Evolutionary conservation across 2,888 invertebrate genomes (phyloP).

Genomic region (Crocallis elinguaria): DNA sequence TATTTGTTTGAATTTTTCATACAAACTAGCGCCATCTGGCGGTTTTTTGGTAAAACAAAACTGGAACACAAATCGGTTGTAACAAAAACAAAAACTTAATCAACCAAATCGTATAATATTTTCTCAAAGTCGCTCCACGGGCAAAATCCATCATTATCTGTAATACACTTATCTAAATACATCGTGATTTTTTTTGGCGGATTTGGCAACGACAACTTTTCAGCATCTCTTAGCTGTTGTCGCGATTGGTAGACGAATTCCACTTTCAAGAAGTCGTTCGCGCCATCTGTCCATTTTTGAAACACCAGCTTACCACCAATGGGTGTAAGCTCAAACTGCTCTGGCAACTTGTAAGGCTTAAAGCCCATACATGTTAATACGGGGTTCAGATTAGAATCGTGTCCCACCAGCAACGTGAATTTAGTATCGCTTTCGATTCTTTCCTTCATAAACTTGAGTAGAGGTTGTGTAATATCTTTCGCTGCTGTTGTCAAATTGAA

Average conservation of each 20-base stretch:
- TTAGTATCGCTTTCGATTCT: conserved; percentile 45
- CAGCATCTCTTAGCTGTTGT: conserved; percentile 55
- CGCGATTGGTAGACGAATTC: conserved; percentile 62
- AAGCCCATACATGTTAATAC: conserved; percentile 55
- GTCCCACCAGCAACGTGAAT: conserved; percentile 61
- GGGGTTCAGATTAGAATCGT: conserved; percentile 66
- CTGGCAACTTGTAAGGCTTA: conserved; percentile 50
- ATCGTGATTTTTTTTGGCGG: conserved; percentile 55
- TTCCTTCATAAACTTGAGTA: conserved; percentile 56
- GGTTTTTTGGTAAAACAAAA: too few relatives aligned
- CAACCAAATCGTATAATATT: conserved; percentile 30
- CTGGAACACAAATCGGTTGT: too few relatives aligned
- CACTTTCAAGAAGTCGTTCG: conserved; percentile 55
- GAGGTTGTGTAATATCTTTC: conserved; percentile 53
- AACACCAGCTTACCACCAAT: conserved; percentile 72
- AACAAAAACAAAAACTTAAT: neutral
- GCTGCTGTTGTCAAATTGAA: conserved; percentile 55
- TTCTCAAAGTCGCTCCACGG: conserved; percentile 52
- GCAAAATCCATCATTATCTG: conserved; percentile 55
- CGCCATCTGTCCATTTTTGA: conserved; percentile 62
- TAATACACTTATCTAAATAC: conserved; percentile 50
- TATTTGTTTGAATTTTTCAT: too few relatives aligned
- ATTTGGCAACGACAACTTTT: conserved; percentile 43
- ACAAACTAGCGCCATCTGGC: too few relatives aligned
- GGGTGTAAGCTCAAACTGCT: conserved; percentile 63